phyloP scores from a whole-genome alignment of 64 coral and sea anemone species.

The Trachythela sp. region DNA sequence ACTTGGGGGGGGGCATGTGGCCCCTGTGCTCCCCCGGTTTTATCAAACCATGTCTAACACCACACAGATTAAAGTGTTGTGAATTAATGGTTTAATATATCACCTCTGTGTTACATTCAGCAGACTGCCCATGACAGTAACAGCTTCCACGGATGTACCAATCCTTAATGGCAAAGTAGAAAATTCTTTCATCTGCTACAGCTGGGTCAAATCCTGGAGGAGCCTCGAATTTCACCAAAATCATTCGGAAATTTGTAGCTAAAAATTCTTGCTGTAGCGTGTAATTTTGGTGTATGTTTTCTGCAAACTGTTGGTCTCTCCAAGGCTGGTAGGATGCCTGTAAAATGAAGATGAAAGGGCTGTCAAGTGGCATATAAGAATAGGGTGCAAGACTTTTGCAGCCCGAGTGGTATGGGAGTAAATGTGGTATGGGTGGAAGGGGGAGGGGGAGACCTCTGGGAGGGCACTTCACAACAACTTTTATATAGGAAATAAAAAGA shows the following conservation, averaged over 20 bases:
- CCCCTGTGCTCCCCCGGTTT: too few relatives aligned
- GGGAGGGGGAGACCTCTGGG: too few relatives aligned
- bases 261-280: constrained; percentile 48
- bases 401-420: too few relatives aligned
- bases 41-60: too few relatives aligned
- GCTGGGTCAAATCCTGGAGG: constrained; percentile 23
- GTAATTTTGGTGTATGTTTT: neutral
- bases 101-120: constrained; percentile 56
- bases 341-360: neutral
- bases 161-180: constrained; percentile 76
- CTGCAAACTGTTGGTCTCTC: neutral
- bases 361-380: too few relatives aligned
- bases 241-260: constrained; percentile 71
- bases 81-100: too few relatives aligned
- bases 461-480: too few relatives aligned
- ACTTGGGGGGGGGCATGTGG: too few relatives aligned
- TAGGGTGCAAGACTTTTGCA: neutral
- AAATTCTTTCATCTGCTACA: constrained; percentile 23
- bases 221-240: constrained; percentile 56
- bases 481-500: too few relatives aligned
- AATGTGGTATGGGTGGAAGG: too few relatives aligned
- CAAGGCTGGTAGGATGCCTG: neutral
- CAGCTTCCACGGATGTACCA: constrained; percentile 65
- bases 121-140: constrained; percentile 81
- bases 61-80: too few relatives aligned